Base-by-base conservation (phyloP, 37 sponge, comb jelly and placozoan genomes). In the Geodia barretti region DNA sequence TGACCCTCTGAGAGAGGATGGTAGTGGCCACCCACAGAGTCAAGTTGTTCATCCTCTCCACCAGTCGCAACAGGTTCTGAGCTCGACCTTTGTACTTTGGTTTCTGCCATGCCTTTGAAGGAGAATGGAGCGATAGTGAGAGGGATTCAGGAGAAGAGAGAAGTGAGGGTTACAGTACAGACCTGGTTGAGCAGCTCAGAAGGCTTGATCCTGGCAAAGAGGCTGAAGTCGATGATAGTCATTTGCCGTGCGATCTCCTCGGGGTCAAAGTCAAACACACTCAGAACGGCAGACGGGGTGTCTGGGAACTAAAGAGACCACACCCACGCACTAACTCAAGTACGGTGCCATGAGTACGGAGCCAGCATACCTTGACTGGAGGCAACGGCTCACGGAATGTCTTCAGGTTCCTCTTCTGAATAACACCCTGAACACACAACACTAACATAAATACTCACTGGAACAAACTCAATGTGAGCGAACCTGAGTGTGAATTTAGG, bases 11-110 rank as follows among this genome's bases (percentile, higher is more conserved):
- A 30, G 97, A 96, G 26, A 93, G 64, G 24, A 93, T 93, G 75
- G 88, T 86, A 31, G 94, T 94, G 41, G 94, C 97, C 38, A 94
- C 94, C 97, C 97, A 97, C 24, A 88, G 81, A 0, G 97, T 97
- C 32, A 97, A 73, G 89, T 90, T 94, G 74, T 97, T 97, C 90
- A 97, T 91, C 17, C 97, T 47, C 19, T 94, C 95, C 33, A 94
- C 87, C 8, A 94, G 79, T 37, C 87, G 67, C 39, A 94, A 87
- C 28, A 97, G 75, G 80, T 97, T 94, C 67, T 42, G 77, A 8
- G 97, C 97, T 66, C 83, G 70, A 66, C 92, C 88, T 42, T 79
- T 92, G 83, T 92, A 88, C 83, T 97, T 97, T 40, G 90, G 81
- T 64, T 93, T 92, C 59, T 82, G 80, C 97, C 97, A 97, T 39